Evolutionary conservation across 2,888 invertebrate genomes (phyloP).

Genomic region (Watsonalla cultraria): DNA sequence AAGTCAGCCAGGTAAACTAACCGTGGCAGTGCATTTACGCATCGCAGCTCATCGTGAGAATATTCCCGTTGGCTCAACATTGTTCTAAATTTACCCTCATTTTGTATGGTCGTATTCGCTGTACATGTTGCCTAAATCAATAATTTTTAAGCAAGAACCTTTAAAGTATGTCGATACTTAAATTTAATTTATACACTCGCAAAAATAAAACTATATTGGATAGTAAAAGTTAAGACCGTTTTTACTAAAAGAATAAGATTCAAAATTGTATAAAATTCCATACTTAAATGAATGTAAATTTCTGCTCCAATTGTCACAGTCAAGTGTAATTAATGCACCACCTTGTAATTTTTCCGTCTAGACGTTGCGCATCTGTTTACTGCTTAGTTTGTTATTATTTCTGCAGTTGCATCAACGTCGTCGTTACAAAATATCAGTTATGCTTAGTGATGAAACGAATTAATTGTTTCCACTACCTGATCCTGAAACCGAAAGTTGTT

Average conservation of each 20-base stretch:
- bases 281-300: slow-evolving; percentile 20
- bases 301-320: slow-evolving; percentile 47
- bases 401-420: slow-evolving; percentile 30
- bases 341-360: slow-evolving; percentile 58
- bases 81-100: slow-evolving; percentile 59
- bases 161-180: neutral
- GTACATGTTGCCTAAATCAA: slow-evolving; percentile 8
- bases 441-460: slow-evolving; percentile 45
- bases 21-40: slow-evolving; percentile 64
- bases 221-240: too few relatives aligned
- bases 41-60: slow-evolving; percentile 68
- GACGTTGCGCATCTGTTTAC: slow-evolving; percentile 37
- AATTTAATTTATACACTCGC: too few relatives aligned
- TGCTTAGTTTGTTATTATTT: slow-evolving; percentile 31
- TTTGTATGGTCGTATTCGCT: slow-evolving; percentile 25
- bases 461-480: slow-evolving; percentile 52
- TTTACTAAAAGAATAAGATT: slow-evolving; percentile 1
- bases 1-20: slow-evolving; percentile 55
- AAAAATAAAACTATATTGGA: neutral
- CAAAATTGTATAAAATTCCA: slow-evolving; percentile 12
- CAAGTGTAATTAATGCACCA: slow-evolving; percentile 48
- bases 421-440: slow-evolving; percentile 43
- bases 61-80: slow-evolving; percentile 53
- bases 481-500: slow-evolving; percentile 58
- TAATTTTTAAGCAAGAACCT: neutral